phyloP scores from a whole-genome alignment of 2,113 vertebrate genomes.

The Barnardius zonarius region DNA sequence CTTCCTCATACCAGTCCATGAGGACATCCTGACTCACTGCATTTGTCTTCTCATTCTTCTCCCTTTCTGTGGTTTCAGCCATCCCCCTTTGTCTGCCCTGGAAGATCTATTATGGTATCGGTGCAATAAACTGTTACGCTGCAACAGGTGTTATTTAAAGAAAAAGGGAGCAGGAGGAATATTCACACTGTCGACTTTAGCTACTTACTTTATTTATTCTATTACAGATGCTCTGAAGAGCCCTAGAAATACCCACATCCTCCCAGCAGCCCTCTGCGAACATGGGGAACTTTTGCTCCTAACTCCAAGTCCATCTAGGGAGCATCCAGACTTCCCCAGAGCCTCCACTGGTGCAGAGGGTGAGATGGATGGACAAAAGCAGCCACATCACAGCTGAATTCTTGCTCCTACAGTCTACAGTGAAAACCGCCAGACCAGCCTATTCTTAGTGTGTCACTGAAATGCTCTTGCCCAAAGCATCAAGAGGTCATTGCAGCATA shows the following conservation, averaged over 20 bases:
- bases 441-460: background rate
- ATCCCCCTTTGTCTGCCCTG: background rate
- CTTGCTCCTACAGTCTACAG: background rate
- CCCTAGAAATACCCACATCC: background rate
- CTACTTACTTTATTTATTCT: background rate
- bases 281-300: background rate
- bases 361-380: background rate
- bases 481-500: background rate
- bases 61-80: background rate
- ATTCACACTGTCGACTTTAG: background rate
- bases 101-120: background rate
- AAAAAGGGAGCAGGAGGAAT: background rate
- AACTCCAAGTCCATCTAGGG: background rate
- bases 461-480: background rate
- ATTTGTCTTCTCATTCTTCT: background rate
- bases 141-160: background rate
- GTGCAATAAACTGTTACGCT: background rate
- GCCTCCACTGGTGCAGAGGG: background rate
- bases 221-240: background rate
- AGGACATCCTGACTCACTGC: slow-evolving; percentile 13
- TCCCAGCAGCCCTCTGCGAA: background rate
- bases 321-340: background rate
- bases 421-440: background rate
- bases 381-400: background rate
- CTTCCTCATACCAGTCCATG: slow-evolving; percentile 15